Conservation (phyloP, 2,797 vertebrate genomes). For the Myripristis jacobus region DNA sequence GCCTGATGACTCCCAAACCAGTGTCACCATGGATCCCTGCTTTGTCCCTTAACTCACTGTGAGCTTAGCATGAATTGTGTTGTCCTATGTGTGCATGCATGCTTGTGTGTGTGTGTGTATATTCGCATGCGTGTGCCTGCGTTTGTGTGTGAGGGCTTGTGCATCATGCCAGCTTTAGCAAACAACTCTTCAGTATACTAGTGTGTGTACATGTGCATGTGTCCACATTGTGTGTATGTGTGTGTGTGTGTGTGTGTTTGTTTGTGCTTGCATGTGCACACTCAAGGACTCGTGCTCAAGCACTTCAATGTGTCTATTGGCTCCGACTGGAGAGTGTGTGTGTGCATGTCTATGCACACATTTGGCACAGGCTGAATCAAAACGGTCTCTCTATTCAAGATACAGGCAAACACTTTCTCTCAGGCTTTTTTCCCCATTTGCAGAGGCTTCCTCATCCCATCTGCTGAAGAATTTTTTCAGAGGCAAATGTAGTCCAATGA, state of each 20-base stretch:
- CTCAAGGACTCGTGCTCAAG: background rate
- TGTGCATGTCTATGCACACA: constrained; percentile 5
- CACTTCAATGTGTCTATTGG: background rate
- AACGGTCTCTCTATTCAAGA: background rate
- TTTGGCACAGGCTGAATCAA: background rate
- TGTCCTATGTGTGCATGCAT: no score
- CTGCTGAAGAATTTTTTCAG: no score
- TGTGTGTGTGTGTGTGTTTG: no score
- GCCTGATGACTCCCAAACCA: constrained; percentile 9
- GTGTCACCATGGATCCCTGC: background rate
- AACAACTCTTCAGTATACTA: background rate
- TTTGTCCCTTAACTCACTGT: background rate
- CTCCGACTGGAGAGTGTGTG: background rate
- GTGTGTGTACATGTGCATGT: background rate
- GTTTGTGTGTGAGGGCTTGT: background rate
- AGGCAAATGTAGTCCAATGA: no score
- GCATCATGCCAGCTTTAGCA: background rate
- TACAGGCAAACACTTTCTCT: background rate
- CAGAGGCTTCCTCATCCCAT: no score
- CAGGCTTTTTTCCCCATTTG: no score
- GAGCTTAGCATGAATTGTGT: background rate
- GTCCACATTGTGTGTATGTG: no score
- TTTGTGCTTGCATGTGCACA: background rate
- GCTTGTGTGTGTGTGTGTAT: no score
- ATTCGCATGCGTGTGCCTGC: background rate